Base-by-base conservation (phyloP, 2,797 vertebrate species). In the Pseudochirops cupreus region DNA sequence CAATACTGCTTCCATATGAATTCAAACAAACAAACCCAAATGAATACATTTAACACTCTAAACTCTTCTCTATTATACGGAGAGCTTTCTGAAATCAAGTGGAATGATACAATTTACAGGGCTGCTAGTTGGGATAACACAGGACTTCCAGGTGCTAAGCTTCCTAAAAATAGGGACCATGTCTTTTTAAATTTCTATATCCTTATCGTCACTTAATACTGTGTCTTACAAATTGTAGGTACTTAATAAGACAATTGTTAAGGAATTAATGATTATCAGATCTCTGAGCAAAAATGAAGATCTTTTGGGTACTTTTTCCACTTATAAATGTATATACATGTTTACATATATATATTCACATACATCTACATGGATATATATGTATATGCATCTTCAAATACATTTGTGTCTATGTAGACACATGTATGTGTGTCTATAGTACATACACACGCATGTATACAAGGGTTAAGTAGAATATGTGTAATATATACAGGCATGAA, bases 41-140 rank as follows among this genome's bases (percentile, higher is more conserved):
- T 46, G 21, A 59, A 54, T 7, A 54, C 91, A 93, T 24, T 91
- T 95, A 57, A 94, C 91, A 94, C 90, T 91, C 18, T 54, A 94
- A 82, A 91, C 50, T 93, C 46, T 59, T 46, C 46, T 93, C 52
- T 57, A 67, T 67, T 50, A 87, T 16, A 39, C 62, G 13, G 24
- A 89, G 28, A 92, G 92, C 57, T 67, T 94, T 94, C 74, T 91
- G 52, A 93, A 94, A 93, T 26, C 53, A 54, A 93, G 2, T 91
- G 92, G 26, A 93, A 18, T 91, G 91, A 92, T 95, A 91, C 90
- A 56, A 95, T 16, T 92, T 92, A 57, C 0, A 14, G 21, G 46
- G 97, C 94, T 95, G 58, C 56, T 54, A 59, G 58, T 29, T 52
- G 28, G 59, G 94, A 96, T 52, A 93, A 89, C 28, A 21, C 13